A percentile compares a stretch with the other conserved stretches of the same genome.
phyloP scores from a whole-genome alignment of 2,797 vertebrate genomes.

The Bovichtus variegatus region DNA sequence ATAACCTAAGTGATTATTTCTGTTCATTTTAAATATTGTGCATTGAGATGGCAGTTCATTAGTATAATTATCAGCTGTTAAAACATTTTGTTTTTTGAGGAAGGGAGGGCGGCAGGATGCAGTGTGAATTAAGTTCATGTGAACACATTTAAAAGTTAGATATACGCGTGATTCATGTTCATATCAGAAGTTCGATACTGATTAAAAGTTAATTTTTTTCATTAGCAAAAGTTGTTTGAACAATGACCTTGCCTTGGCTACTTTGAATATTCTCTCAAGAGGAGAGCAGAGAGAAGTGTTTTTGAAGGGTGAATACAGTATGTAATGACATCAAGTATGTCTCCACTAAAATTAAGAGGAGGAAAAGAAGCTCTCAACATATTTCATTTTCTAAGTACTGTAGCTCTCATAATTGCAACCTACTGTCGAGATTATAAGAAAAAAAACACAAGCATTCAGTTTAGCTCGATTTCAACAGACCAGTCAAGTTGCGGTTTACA shows the following conservation, averaged over 20 bases:
- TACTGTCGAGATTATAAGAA: background rate
- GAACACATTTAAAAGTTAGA: background rate
- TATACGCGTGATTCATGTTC: background rate
- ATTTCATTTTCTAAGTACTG: background rate
- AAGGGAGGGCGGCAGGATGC: background rate
- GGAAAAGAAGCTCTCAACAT: background rate
- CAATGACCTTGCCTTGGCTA: background rate
- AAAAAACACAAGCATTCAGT: background rate
- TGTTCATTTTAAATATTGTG: background rate
- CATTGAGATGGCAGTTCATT: background rate
- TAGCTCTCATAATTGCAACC: background rate
- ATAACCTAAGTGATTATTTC: background rate
- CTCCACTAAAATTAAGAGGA: background rate
- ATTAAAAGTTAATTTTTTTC: background rate
- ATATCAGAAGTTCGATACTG: background rate
- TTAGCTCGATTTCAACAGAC: background rate
- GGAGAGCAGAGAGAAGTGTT: background rate
- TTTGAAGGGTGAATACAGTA: conserved; percentile 7
- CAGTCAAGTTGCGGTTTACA: too few species aligned
- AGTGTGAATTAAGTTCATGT: background rate
- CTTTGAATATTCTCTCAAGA: conserved; percentile 7
- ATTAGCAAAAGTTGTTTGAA: background rate
- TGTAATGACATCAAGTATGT: conserved; percentile 6
- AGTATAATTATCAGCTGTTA: background rate
- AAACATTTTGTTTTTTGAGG: background rate